Evolutionary conservation across 2,888 invertebrate genomes (phyloP).

Genomic region (Drosophila imparisetae): DNA sequence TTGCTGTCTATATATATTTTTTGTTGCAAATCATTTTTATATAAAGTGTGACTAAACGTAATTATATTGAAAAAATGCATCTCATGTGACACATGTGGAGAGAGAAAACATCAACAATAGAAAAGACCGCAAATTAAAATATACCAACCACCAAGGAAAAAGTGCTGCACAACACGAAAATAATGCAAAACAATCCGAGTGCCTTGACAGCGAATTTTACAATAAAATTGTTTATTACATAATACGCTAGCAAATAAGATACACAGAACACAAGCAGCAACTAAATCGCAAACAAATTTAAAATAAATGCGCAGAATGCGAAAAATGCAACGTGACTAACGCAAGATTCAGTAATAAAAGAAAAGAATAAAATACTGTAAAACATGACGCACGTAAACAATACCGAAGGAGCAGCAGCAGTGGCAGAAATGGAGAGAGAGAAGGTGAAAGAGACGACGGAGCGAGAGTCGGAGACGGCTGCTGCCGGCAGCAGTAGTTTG

Average conservation of each 20-base stretch:
- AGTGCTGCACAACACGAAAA: conserved; percentile 14
- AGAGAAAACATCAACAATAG: conserved; percentile 16
- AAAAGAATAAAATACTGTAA: conserved; percentile 24
- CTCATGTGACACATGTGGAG: conserved; percentile 47
- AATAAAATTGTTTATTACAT: conserved; percentile 55
- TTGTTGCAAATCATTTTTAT: conserved; percentile 34
- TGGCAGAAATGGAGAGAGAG: conserved; percentile 25
- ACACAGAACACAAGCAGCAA: neutral
- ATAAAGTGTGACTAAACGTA: conserved; percentile 8
- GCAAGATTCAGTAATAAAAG: conserved; percentile 25
- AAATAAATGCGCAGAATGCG: conserved; percentile 29
- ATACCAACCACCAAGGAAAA: conserved; percentile 23
- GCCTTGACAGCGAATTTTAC: conserved; percentile 58
- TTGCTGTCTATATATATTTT: conserved; percentile 29
- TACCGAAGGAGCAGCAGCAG: conserved; percentile 30
- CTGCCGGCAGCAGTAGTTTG: conserved; percentile 45
- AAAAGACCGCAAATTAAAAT: conserved; percentile 15
- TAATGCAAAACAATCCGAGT: conserved; percentile 39
- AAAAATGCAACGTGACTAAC: conserved; percentile 43
- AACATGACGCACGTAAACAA: conserved; percentile 76
- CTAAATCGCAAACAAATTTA: conserved; percentile 21
- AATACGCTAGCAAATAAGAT: conserved; percentile 26
- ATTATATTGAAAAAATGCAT: conserved; percentile 13
- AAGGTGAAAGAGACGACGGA: conserved; percentile 1
- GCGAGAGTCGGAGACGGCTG: conserved; percentile 37